Evolutionary conservation across 2,888 invertebrate species (phyloP).

Genomic region (Lepeophtheirus nordmannii): DNA sequence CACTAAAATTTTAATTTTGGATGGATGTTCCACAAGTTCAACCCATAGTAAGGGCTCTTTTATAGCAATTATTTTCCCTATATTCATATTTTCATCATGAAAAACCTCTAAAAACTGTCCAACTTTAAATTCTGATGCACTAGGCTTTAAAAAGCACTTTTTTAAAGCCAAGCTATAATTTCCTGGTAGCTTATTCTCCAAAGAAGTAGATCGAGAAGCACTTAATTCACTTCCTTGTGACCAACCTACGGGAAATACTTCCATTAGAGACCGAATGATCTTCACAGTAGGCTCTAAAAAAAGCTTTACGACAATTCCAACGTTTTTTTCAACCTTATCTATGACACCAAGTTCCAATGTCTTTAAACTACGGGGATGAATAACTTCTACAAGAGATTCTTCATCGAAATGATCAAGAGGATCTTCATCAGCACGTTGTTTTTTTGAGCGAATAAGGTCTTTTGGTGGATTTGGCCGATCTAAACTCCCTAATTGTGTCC

Average conservation of each 20-base stretch:
- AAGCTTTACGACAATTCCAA: background rate
- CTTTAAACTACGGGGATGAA: background rate
- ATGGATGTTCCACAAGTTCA: background rate
- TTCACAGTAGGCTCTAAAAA: background rate
- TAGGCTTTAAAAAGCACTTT: background rate
- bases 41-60: background rate
- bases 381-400: background rate
- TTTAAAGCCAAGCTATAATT: constrained; percentile 4
- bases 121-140: background rate
- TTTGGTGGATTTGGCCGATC: background rate
- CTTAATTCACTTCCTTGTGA: constrained; percentile 5
- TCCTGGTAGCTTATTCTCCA: background rate
- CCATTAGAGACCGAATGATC: background rate
- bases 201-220: background rate
- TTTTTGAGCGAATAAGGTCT: background rate
- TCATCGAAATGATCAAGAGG: no score
- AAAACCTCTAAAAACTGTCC: constrained; percentile 3
- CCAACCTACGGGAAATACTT: background rate
- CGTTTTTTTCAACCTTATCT: background rate
- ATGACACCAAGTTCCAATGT: background rate
- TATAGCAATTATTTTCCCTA: background rate
- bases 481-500: background rate
- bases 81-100: background rate
- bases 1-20: background rate
- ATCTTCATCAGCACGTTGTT: no score